Evolutionary conservation across 1,140 invertebrate species (phyloP).

Genomic region (Aradophagus sp.): DNA sequence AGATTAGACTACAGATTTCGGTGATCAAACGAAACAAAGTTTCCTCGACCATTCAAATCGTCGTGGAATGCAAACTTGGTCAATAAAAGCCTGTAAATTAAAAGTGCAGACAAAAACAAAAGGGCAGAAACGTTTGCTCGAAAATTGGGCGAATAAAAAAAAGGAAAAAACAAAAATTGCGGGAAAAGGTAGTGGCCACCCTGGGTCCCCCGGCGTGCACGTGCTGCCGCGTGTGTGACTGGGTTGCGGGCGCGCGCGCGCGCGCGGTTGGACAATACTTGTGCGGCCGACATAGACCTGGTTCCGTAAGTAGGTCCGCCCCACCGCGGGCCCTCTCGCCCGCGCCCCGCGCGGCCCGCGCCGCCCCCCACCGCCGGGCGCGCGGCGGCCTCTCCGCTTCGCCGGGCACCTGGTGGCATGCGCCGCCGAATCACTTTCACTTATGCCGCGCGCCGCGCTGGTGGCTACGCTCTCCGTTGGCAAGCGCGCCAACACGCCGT

Average conservation of each 20-base stretch:
- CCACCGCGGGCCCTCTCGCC: constrained; percentile 68
- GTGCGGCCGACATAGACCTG: constrained; percentile 75
- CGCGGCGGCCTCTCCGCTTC: constrained; percentile 58
- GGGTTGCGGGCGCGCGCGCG: too few relatives aligned
- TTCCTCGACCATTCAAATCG: too few relatives aligned
- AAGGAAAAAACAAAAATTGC: too few relatives aligned
- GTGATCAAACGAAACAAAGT: too few relatives aligned
- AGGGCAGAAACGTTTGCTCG: too few relatives aligned
- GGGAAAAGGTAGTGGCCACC: too few relatives aligned
- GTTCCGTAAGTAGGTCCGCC: constrained; percentile 82
- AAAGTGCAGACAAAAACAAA: too few relatives aligned
- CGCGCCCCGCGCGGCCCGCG: constrained; percentile 56
- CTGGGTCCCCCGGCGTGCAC: constrained; percentile 29
- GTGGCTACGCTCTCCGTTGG: constrained; percentile 1
- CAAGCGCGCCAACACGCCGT: too few relatives aligned
- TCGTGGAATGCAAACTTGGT: too few relatives aligned
- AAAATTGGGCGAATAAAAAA: constrained; percentile 6
- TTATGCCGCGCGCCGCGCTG: constrained; percentile 65
- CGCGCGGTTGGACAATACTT: constrained; percentile 70
- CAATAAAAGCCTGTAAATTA: too few relatives aligned
- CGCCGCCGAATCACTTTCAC: constrained; percentile 74
- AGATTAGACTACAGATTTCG: too few relatives aligned
- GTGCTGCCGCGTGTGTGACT: too few relatives aligned
- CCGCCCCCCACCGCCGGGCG: constrained; percentile 9
- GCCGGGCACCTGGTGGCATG: constrained; percentile 75